Evolutionary conservation across 2,888 invertebrate genomes (phyloP).

Genomic region (Acanthosoma haemorrhoidale): DNA sequence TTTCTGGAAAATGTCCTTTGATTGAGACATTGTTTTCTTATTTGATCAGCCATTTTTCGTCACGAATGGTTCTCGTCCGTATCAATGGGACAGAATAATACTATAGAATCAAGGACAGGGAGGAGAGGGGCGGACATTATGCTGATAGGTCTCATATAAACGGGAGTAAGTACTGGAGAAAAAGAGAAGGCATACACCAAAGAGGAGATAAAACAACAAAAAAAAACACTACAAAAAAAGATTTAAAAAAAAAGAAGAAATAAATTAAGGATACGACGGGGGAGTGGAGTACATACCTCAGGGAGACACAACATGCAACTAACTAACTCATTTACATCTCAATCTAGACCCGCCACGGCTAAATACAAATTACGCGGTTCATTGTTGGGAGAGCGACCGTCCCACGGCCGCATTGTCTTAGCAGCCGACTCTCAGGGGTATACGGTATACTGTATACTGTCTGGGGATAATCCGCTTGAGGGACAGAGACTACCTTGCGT

Average conservation of each 20-base stretch:
- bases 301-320: not conserved
- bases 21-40: too few relatives aligned
- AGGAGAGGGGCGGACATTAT: not conserved
- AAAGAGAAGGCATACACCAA: not conserved
- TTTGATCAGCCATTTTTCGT: too few relatives aligned
- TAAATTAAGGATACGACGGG: too few relatives aligned
- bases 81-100: too few relatives aligned
- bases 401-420: constrained; percentile 11
- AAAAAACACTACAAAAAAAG: not conserved
- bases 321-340: constrained; percentile 28
- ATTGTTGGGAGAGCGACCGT: constrained; percentile 3
- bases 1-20: too few relatives aligned
- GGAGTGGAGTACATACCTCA: not conserved
- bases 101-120: too few relatives aligned
- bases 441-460: too few relatives aligned
- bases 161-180: not conserved
- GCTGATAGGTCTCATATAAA: not conserved
- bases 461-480: too few relatives aligned
- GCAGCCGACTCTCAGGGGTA: too few relatives aligned
- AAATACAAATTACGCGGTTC: constrained; percentile 23
- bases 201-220: constrained; percentile 2
- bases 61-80: too few relatives aligned
- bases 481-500: too few relatives aligned
- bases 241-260: not conserved
- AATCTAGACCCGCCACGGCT: constrained; percentile 10